phyloP scores from a whole-genome alignment of 2,888 invertebrate genomes.

The Matsumyia berberina region DNA sequence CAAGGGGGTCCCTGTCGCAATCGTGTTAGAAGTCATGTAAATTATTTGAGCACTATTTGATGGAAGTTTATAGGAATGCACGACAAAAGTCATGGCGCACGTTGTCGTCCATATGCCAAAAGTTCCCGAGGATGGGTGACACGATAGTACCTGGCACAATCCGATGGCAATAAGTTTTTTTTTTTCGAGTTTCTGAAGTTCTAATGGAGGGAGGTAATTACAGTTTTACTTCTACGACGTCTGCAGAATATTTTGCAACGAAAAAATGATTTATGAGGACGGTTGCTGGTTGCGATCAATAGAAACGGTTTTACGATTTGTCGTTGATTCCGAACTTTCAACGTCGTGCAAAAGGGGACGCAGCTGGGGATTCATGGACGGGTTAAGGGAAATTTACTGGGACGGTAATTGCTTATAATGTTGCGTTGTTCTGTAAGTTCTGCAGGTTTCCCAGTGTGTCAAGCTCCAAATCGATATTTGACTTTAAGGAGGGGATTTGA shows the following conservation, averaged over 20 bases:
- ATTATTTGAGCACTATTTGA: slow-evolving; percentile 68
- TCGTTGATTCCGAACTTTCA: slow-evolving; percentile 21
- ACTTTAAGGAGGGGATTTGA: background rate
- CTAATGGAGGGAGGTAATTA: slow-evolving; percentile 1
- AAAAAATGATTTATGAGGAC: slow-evolving; percentile 45
- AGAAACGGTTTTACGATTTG: slow-evolving; percentile 20
- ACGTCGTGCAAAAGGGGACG: background rate
- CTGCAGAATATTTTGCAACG: slow-evolving; percentile 1
- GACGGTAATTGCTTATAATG: background rate
- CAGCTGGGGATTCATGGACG: background rate
- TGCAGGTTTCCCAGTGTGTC: too few species aligned
- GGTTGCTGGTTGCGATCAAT: slow-evolving; percentile 32
- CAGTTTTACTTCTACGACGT: slow-evolving; percentile 19
- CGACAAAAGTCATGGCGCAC: slow-evolving; percentile 46
- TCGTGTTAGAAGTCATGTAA: slow-evolving; percentile 61
- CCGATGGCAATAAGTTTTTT: slow-evolving; percentile 34
- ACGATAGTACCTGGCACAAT: slow-evolving; percentile 69
- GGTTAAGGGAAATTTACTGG: background rate
- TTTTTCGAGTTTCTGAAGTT: slow-evolving; percentile 3
- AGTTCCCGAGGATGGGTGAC: slow-evolving; percentile 35
- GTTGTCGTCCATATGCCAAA: too few species aligned
- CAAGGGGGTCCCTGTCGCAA: slow-evolving; percentile 28
- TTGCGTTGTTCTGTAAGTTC: background rate
- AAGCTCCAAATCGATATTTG: too few species aligned
- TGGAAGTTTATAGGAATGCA: slow-evolving; percentile 54